A percentile compares a stretch with the other conserved stretches of the same genome.
These are phyloP conservation scores for Nothobranchius kuhntae DNA, from an alignment of 2,113 vertebrate genomes.

Conservation along the genomic window DNA sequence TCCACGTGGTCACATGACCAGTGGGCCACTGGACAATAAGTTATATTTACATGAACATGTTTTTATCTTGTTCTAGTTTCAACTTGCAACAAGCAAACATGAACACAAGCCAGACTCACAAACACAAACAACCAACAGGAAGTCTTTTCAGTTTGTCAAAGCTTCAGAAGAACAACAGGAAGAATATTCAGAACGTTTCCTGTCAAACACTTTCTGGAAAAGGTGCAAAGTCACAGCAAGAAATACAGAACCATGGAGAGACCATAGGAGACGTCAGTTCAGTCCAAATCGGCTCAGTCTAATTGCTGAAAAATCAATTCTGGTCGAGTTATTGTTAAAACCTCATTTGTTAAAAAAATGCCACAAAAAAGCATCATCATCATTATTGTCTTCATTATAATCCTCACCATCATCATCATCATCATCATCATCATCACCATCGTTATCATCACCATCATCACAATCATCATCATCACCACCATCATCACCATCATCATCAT, in stretches of 20 bases:
- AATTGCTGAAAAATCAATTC: constrained; percentile 25
- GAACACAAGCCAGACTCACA: constrained; percentile 67
- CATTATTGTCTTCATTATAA: no score
- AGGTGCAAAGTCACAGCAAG: constrained; percentile 22
- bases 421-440: no score
- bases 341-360: no score
- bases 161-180: constrained; percentile 51
- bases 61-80: constrained; percentile 63
- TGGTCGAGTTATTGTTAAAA: no score
- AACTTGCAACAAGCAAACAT: constrained; percentile 71
- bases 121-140: constrained; percentile 58
- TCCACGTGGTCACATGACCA: constrained; percentile 64
- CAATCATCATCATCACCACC: no score
- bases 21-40: constrained; percentile 68
- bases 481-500: no score
- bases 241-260: constrained; percentile 11
- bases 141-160: constrained; percentile 23
- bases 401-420: no score
- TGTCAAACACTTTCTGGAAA: constrained; percentile 45
- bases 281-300: constrained; percentile 13
- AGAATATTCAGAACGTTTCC: constrained; percentile 42
- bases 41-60: constrained; percentile 80
- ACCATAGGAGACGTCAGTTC: constrained; percentile 15
- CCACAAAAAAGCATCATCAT: no score
- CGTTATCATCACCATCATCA: no score